Conservation (phyloP, 2,113 vertebrate genomes). For the Cettia cetti region DNA sequence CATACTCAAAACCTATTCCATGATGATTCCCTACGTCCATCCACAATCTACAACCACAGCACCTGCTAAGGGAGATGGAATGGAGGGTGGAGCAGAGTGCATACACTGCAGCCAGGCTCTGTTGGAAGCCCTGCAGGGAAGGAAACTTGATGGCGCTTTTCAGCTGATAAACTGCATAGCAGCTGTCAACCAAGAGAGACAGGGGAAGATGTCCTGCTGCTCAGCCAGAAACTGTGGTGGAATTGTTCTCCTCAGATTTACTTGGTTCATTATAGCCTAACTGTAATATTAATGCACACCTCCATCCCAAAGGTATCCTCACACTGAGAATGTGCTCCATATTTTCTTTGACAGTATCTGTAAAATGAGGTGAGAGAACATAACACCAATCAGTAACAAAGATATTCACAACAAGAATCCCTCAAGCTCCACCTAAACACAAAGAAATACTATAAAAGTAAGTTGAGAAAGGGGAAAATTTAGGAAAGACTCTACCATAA, state of each 20-base stretch:
- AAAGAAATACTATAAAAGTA: background rate
- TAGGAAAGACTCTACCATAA: background rate
- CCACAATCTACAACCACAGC: background rate
- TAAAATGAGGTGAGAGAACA: background rate
- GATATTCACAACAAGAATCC: background rate
- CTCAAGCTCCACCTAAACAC: background rate
- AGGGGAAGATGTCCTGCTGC: background rate
- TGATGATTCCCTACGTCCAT: background rate
- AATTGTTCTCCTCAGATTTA: background rate
- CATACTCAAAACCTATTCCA: background rate
- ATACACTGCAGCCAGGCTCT: background rate
- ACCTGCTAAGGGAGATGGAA: background rate
- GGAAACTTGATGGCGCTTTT: background rate
- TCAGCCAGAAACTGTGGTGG: background rate
- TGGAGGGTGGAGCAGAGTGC: background rate
- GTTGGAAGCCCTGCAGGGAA: background rate
- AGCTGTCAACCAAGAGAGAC: background rate
- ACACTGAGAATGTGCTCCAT: accelerated
- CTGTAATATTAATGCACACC: background rate
- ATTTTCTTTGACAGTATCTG: background rate
- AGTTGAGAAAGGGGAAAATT: background rate
- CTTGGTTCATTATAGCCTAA: background rate
- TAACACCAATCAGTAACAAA: background rate
- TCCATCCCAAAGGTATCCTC: background rate
- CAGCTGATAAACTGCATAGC: background rate